These are phyloP conservation scores for Adineta ricciae DNA, from an alignment of 2,888 invertebrate genomes.

Conservation along the genomic window DNA sequence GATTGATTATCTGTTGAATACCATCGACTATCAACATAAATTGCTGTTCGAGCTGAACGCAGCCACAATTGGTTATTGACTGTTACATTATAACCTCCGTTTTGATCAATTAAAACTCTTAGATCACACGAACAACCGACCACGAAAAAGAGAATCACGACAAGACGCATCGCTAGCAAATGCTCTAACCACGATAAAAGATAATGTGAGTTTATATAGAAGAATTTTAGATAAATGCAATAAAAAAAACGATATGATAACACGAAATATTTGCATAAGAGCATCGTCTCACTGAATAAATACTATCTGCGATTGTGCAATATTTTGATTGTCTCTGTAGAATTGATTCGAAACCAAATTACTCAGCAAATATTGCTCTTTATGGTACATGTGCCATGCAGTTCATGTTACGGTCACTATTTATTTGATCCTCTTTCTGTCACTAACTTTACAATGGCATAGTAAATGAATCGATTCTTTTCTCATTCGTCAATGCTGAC, in stretches of 20 bases:
- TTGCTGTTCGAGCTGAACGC: not conserved
- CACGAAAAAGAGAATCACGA: not conserved
- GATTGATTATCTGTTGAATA: not conserved
- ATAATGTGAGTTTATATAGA: not conserved
- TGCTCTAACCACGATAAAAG: not conserved
- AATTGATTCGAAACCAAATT: too few relatives aligned
- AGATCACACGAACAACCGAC: not conserved
- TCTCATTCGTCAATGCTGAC: not conserved
- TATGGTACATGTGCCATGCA: too few relatives aligned
- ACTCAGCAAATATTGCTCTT: too few relatives aligned
- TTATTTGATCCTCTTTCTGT: too few relatives aligned
- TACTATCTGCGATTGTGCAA: too few relatives aligned
- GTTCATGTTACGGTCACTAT: too few relatives aligned
- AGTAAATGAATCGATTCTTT: not conserved
- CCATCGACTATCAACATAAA: not conserved
- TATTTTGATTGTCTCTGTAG: too few relatives aligned
- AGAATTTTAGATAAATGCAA: not conserved
- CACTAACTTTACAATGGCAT: too few relatives aligned
- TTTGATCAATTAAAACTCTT: not conserved
- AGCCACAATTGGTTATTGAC: not conserved
- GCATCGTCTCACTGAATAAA: not conserved
- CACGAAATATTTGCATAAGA: too few relatives aligned
- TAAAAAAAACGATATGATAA: not conserved
- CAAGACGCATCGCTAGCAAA: not conserved
- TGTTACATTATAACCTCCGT: not conserved